These are phyloP conservation scores for Neuroterus valhalla DNA, from an alignment of 1,140 invertebrate species.

Conservation along the genomic window DNA sequence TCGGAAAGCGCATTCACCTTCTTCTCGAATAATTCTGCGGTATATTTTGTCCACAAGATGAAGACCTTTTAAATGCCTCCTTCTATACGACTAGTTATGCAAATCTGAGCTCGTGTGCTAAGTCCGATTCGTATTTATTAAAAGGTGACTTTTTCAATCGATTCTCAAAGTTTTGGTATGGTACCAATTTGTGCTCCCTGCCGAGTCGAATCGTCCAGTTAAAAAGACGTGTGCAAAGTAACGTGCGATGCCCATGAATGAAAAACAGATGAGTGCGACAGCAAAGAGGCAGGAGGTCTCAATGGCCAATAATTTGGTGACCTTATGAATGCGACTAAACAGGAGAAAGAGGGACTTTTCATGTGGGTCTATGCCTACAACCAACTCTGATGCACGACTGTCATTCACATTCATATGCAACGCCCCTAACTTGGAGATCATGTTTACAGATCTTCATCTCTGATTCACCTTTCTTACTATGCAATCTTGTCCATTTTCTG, in stretches of 20 bases:
- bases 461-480: conserved; percentile 19
- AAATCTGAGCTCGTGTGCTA: conserved; percentile 22
- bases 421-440: conserved; percentile 45
- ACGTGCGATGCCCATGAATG: conserved; percentile 56
- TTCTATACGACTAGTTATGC: conserved; percentile 26
- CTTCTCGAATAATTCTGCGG: conserved; percentile 13
- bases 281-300: conserved; percentile 63
- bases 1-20: not conserved
- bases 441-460: conserved; percentile 21
- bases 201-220: conserved; percentile 13
- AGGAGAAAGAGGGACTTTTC: conserved; percentile 54
- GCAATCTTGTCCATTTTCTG: not conserved
- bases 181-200: conserved; percentile 43
- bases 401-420: conserved; percentile 63
- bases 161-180: conserved; percentile 37
- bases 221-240: conserved; percentile 52
- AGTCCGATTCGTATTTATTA: conserved; percentile 26
- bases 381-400: conserved; percentile 57
- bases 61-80: conserved; percentile 27
- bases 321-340: conserved; percentile 57
- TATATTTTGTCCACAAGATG: conserved; percentile 10
- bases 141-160: conserved; percentile 31
- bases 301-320: conserved; percentile 67
- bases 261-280: conserved; percentile 57
- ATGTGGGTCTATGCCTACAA: conserved; percentile 40